Conservation (phyloP, 1,140 invertebrate species). For the Drosophila tropicalis region DNA sequence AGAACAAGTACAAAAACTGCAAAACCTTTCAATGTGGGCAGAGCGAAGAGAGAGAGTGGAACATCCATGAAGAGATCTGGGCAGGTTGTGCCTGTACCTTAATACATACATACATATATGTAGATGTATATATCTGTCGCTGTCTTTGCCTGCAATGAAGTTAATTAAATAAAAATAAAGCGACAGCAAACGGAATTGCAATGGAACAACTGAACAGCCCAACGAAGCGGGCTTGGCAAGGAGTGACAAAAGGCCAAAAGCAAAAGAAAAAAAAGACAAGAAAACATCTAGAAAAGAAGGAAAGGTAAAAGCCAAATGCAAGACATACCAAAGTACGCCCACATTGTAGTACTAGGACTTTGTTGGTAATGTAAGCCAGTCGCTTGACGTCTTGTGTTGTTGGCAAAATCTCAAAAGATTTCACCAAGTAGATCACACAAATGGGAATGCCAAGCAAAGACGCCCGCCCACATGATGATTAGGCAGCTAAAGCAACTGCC, state of each 20-base stretch:
- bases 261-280: slow-evolving; percentile 3
- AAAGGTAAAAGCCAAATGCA: slow-evolving; percentile 28
- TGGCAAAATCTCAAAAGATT: slow-evolving; percentile 10
- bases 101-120: background rate
- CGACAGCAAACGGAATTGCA: slow-evolving; percentile 69
- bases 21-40: slow-evolving; percentile 55
- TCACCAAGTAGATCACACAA: slow-evolving; percentile 12
- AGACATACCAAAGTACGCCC: slow-evolving; percentile 34
- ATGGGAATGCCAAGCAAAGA: background rate
- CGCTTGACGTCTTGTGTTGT: slow-evolving; percentile 2
- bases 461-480: slow-evolving; percentile 6
- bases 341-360: slow-evolving; percentile 24
- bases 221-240: slow-evolving; percentile 33
- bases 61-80: slow-evolving; percentile 17
- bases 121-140: slow-evolving; percentile 16
- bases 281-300: slow-evolving; percentile 5
- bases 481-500: slow-evolving; percentile 6
- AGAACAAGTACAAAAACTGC: slow-evolving; percentile 17
- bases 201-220: slow-evolving; percentile 30
- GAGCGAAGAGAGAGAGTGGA: slow-evolving; percentile 6
- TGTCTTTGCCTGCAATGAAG: slow-evolving; percentile 58
- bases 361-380: background rate
- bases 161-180: slow-evolving; percentile 79
- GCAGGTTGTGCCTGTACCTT: slow-evolving; percentile 32
- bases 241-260: slow-evolving; percentile 42